Evolutionary conservation across 2,888 invertebrate genomes (phyloP).

Genomic region (Smittia sp.): DNA sequence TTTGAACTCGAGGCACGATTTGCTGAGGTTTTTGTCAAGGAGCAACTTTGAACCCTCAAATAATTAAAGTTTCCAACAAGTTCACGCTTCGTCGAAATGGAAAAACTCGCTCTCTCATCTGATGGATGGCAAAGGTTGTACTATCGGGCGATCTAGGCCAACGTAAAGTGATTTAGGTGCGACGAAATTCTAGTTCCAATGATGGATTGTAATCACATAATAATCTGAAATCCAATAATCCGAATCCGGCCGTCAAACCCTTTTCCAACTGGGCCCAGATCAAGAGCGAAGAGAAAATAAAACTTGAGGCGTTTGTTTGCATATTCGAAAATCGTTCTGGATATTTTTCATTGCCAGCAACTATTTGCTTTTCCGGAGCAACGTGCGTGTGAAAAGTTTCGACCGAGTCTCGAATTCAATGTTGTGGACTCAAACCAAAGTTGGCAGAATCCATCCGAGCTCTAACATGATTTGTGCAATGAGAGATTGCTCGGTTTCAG

Average conservation of each 20-base stretch:
- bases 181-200: slow-evolving; percentile 19
- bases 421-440: no score
- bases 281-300: no score
- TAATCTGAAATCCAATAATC: slow-evolving; percentile 38
- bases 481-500: no score
- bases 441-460: no score
- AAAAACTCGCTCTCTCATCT: no score
- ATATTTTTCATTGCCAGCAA: no score
- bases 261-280: slow-evolving; percentile 9
- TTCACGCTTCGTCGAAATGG: neutral
- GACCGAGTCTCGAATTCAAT: no score
- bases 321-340: neutral
- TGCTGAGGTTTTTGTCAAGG: slow-evolving; percentile 8
- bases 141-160: neutral
- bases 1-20: slow-evolving; percentile 32
- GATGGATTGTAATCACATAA: slow-evolving; percentile 29
- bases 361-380: no score
- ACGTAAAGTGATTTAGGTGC: slow-evolving; percentile 30
- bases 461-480: no score
- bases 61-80: slow-evolving; percentile 31
- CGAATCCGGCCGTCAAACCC: slow-evolving; percentile 33
- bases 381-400: no score
- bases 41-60: slow-evolving; percentile 15
- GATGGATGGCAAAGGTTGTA: neutral
- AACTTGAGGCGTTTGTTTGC: neutral